Base-by-base conservation (phyloP, 1,140 invertebrate genomes). In the Procambarus clarkii region DNA sequence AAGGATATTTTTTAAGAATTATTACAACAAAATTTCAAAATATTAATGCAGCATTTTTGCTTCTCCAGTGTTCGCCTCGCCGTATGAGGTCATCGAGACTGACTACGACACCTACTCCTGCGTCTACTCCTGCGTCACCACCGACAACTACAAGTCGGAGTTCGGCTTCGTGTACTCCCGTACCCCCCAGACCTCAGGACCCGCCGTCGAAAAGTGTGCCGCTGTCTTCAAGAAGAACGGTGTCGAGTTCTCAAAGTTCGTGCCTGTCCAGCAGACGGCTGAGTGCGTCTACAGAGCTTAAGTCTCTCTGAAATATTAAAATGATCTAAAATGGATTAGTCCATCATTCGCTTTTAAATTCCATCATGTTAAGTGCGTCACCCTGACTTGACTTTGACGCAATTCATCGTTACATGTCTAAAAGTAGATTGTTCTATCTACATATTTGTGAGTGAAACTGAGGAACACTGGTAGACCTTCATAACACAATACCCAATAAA, bases 141-240 rank as follows among this genome's bases (percentile, higher is more conserved):
- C 54, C 54, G 54, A 69, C 18, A 58, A 44, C 24, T 84, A 45
- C 81, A 84, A 84, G 34, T 64, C 81, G 0, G 81, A 84, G 81
- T 84, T 84, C 81, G 81, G 24, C 58, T 84, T 84, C 81, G 81
- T 84, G 24, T 84, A 69, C 81, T 84, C 81, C 34, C 54, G 81
- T 2, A 84, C 58, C 0, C 58, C 81, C 24, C 34, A 84, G 58
- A 84, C 54, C 34, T 46, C 48, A n/a, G 81, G 81, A 34, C 60
- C 60, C 4, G 81, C 81, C 7, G 44, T 7, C 3, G 58, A 48
- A 18, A 84, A 84, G 58, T 84, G 81, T 21, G 64, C 54, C 24
- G 8, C 5, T 15, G 58, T 84, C 81, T 84, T 84, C 64, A 45
- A 69, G 7, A 84, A 84, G 81, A 60, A 69, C 60, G 81, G 81